These are phyloP conservation scores for Cichladusa arquata DNA, from an alignment of 2,113 vertebrate genomes.

Conservation along the genomic window DNA sequence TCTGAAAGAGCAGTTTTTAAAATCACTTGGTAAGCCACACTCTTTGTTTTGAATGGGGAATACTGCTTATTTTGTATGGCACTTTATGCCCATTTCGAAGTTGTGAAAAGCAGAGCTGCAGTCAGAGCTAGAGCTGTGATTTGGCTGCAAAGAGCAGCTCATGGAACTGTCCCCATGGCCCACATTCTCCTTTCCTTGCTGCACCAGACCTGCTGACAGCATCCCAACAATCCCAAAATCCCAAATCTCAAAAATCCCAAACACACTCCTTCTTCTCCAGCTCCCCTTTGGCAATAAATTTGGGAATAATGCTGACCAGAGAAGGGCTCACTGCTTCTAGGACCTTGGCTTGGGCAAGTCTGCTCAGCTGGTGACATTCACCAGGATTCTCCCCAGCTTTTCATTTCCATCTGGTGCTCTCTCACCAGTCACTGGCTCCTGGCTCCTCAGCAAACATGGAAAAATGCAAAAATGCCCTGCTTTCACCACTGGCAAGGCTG, in stretches of 20 bases:
- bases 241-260: no score
- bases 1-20: slow-evolving; percentile 43
- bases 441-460: fast-evolving
- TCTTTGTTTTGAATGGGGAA: slow-evolving; percentile 11
- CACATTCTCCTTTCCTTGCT: neutral
- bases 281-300: neutral
- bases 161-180: neutral
- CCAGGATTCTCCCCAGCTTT: neutral
- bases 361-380: neutral
- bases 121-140: neutral
- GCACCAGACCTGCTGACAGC: neutral
- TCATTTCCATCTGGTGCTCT: neutral
- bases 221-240: neutral
- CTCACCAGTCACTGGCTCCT: neutral
- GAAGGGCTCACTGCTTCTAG: neutral
- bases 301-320: neutral
- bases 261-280: neutral
- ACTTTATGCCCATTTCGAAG: neutral
- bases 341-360: neutral
- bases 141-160: neutral
- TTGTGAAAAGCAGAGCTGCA: neutral
- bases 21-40: slow-evolving; percentile 19
- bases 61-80: neutral
- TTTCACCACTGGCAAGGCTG: neutral
- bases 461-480: neutral